phyloP scores from a whole-genome alignment of 2,797 vertebrate species.

The Sebastes trivittatus region DNA sequence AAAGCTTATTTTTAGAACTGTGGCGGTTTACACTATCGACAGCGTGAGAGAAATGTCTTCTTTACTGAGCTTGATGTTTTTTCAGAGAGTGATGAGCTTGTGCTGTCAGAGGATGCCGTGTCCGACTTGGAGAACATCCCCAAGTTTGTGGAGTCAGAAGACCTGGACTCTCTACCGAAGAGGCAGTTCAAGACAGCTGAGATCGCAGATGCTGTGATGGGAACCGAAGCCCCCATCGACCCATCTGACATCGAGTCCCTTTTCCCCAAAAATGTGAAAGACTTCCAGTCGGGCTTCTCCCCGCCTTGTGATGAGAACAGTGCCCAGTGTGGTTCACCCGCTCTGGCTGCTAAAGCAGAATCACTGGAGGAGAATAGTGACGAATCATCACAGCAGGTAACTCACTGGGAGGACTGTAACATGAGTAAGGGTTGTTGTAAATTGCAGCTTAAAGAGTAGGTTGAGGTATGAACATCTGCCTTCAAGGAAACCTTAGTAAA shows the following conservation, averaged over 20 bases:
- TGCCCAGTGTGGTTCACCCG: conserved; percentile 43
- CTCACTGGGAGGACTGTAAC: not conserved
- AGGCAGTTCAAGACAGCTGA: conserved; percentile 86
- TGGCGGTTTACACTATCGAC: too few species aligned
- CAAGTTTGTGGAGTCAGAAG: conserved; percentile 72
- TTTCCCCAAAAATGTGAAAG: conserved; percentile 82
- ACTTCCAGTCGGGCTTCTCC: conserved; percentile 61
- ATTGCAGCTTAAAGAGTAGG: not conserved
- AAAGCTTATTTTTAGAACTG: not conserved
- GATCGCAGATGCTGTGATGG: conserved; percentile 87
- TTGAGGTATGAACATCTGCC: not conserved
- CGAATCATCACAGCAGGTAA: conserved; percentile 62
- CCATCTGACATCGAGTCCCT: conserved; percentile 82
- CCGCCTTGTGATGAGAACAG: conserved; percentile 69
- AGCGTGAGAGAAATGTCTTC: not conserved
- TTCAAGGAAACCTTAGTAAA: not conserved
- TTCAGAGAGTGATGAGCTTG: conserved; percentile 60
- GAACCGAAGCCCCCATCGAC: conserved; percentile 68
- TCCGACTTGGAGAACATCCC: conserved; percentile 63
- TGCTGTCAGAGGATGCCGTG: conserved; percentile 46
- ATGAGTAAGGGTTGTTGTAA: not conserved
- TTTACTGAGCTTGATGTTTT: accelerated
- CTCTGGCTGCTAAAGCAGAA: not conserved
- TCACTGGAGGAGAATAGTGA: conserved; percentile 18
- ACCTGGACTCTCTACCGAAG: conserved; percentile 62